Percentiles rank a stretch among this genome's conserved stretches.
Conservation (phyloP, 2,888 invertebrate species). For the Synergus laeviventris region DNA sequence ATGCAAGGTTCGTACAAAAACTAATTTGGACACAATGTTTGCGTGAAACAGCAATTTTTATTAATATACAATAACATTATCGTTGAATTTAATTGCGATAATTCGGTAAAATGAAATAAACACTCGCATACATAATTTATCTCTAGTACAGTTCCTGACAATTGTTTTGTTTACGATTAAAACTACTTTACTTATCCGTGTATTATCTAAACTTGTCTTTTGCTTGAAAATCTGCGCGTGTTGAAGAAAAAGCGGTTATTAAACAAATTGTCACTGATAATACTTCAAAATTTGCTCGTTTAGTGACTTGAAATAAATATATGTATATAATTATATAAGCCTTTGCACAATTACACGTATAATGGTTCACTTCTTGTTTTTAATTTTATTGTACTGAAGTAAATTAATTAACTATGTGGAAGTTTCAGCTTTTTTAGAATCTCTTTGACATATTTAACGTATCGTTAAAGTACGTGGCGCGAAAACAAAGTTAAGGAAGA, state of each 20-base stretch:
- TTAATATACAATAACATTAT: slow-evolving; percentile 73
- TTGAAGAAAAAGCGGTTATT: neutral
- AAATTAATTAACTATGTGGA: neutral
- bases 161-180: slow-evolving; percentile 32
- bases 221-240: neutral
- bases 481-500: neutral
- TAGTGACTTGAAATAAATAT: slow-evolving; percentile 28
- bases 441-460: neutral
- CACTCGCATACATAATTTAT: slow-evolving; percentile 55
- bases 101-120: slow-evolving; percentile 44
- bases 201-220: neutral
- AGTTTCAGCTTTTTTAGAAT: neutral
- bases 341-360: slow-evolving; percentile 11
- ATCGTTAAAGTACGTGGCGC: neutral
- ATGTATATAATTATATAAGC: neutral
- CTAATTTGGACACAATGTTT: slow-evolving; percentile 72
- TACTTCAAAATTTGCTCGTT: slow-evolving; percentile 23
- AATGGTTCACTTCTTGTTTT: neutral
- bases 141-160: slow-evolving; percentile 71
- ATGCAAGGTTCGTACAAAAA: slow-evolving; percentile 60
- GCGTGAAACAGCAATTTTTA: slow-evolving; percentile 73
- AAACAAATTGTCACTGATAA: slow-evolving; percentile 12
- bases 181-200: slow-evolving; percentile 23
- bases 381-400: neutral
- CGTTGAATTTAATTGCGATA: slow-evolving; percentile 58